These are phyloP conservation scores for Crematogaster levior DNA, from an alignment of 2,888 invertebrate species.

Conservation along the genomic window DNA sequence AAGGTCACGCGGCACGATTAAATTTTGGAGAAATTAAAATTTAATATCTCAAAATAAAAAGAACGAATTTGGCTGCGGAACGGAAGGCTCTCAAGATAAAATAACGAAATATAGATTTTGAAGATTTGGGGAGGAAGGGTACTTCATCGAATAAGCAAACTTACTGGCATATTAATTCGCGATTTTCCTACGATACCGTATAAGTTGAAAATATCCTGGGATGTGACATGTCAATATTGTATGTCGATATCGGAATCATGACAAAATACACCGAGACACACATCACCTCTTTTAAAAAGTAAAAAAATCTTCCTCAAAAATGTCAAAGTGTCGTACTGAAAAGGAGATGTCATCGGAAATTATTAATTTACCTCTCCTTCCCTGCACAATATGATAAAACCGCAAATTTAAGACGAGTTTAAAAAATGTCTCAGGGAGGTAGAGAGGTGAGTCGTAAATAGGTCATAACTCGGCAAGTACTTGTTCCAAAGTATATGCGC, in stretches of 20 bases:
- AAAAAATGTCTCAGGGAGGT: background rate
- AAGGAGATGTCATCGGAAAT: background rate
- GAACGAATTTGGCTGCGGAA: background rate
- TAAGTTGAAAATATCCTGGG: background rate
- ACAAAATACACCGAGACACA: background rate
- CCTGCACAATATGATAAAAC: background rate
- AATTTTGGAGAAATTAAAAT: background rate
- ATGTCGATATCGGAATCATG: background rate
- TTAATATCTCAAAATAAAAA: background rate
- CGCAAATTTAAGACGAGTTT: background rate
- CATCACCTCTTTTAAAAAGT: no score
- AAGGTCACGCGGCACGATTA: slow-evolving; percentile 1
- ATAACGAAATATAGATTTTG: background rate
- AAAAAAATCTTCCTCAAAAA: background rate
- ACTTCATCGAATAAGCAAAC: background rate
- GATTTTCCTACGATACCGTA: background rate
- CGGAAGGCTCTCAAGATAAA: no score
- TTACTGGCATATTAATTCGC: no score
- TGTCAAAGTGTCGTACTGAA: background rate
- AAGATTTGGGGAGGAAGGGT: no score
- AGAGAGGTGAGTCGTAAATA: background rate
- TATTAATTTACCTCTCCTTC: background rate
- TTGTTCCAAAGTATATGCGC: background rate
- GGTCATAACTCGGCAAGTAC: background rate
- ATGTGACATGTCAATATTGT: background rate